Conservation (phyloP, 2,113 vertebrate species). For the Seriola dumerili region DNA sequence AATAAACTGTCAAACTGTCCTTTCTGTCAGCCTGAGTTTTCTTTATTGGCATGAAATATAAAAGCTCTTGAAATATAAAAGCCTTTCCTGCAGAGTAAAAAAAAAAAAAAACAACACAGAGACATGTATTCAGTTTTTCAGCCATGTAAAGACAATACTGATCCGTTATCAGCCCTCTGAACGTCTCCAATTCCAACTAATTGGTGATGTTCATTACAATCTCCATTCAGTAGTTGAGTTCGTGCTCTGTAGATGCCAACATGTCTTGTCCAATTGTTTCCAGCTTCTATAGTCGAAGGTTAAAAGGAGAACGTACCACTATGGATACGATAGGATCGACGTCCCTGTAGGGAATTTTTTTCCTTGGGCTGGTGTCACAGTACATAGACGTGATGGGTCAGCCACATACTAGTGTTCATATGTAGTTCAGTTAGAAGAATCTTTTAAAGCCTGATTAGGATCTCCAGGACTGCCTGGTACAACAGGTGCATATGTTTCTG, state of each 20-base stretch:
- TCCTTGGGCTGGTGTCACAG: no score
- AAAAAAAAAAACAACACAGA: neutral
- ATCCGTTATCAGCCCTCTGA: slow-evolving; percentile 1
- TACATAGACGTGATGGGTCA: no score
- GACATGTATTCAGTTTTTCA: slow-evolving; percentile 19
- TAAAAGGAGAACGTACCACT: neutral
- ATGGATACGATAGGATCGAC: neutral
- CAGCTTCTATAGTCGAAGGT: neutral
- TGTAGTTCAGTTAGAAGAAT: no score
- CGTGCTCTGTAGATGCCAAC: neutral
- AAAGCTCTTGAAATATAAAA: slow-evolving; percentile 67
- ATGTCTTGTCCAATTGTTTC: neutral
- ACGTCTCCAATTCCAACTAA: no score
- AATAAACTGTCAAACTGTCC: slow-evolving; percentile 75
- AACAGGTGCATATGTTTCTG: neutral
- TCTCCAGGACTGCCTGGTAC: neutral
- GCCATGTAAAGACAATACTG: neutral
- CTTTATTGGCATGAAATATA: slow-evolving; percentile 69
- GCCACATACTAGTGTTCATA: no score
- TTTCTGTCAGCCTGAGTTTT: slow-evolving; percentile 59
- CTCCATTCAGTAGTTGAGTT: no score
- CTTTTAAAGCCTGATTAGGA: neutral
- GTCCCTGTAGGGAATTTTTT: no score
- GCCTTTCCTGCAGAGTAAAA: slow-evolving; percentile 29
- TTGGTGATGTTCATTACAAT: neutral